These are phyloP conservation scores for Athetis lepigone DNA, from an alignment of 2,888 invertebrate species.

Conservation along the genomic window DNA sequence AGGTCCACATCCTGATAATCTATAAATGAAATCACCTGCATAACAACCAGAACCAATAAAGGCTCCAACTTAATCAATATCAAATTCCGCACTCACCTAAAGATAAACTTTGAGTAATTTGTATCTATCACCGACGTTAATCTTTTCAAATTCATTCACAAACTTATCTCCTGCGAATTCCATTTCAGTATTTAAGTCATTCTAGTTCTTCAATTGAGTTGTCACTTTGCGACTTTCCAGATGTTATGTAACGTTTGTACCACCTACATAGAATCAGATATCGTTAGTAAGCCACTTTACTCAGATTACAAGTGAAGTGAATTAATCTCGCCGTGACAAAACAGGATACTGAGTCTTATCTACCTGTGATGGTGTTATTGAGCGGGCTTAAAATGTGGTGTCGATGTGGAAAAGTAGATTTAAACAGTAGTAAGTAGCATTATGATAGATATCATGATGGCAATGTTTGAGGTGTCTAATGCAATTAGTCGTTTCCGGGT, in stretches of 20 bases:
- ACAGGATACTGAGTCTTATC: conserved; percentile 69
- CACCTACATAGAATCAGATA: conserved; percentile 74
- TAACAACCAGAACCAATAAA: conserved; percentile 29
- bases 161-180: conserved; percentile 37
- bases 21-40: conserved; percentile 3
- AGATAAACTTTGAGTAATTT: conserved; percentile 42
- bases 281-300: conserved; percentile 65
- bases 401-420: conserved; percentile 23
- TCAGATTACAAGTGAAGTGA: conserved; percentile 59
- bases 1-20: background rate
- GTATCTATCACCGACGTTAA: conserved; percentile 15
- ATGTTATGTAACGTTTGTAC: conserved; percentile 55
- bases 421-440: too few relatives aligned
- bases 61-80: conserved; percentile 32
- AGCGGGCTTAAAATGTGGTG: conserved; percentile 36
- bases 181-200: conserved; percentile 32
- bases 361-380: conserved; percentile 53
- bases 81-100: conserved; percentile 22
- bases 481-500: too few relatives aligned
- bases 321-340: conserved; percentile 70
- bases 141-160: conserved; percentile 43
- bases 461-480: too few relatives aligned
- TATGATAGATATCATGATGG: too few relatives aligned
- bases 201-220: conserved; percentile 48
- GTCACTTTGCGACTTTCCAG: conserved; percentile 45